Percentiles rank a stretch among this genome's conserved stretches.
Conservation (phyloP, 2,888 invertebrate species). For the Troides oblongomaculatus region DNA sequence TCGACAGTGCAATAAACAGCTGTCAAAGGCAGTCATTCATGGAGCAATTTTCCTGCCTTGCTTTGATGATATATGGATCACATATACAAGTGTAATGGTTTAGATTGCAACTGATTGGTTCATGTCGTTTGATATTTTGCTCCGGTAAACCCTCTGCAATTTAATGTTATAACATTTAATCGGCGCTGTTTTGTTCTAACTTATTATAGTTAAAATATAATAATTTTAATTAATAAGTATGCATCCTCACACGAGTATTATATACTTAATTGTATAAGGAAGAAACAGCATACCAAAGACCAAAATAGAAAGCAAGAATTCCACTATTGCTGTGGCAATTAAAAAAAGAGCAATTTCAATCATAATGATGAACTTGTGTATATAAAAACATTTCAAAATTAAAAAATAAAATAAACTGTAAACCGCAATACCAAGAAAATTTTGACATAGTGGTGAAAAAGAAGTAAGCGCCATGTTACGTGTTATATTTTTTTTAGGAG, state of each 20-base stretch:
- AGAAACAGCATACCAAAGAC: no score
- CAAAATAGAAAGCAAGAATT: no score
- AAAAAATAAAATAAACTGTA: background rate
- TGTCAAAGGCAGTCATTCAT: background rate
- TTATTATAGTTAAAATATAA: no score
- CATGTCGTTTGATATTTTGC: background rate
- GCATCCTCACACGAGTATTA: no score
- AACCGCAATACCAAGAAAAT: background rate
- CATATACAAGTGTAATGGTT: background rate
- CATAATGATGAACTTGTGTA: no score
- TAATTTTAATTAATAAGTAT: no score
- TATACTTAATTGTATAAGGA: no score
- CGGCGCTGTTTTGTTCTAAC: no score
- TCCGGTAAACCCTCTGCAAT: background rate
- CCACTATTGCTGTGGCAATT: no score
- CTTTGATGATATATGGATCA: slow-evolving; percentile 3
- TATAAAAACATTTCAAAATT: background rate
- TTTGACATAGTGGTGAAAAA: background rate
- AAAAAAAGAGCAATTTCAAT: no score
- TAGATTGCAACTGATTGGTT: background rate
- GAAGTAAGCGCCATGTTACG: background rate
- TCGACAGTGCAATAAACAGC: slow-evolving; percentile 7
- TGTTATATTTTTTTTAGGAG: background rate
- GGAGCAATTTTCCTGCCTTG: background rate
- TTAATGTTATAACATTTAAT: no score